Evolutionary conservation across 2,113 vertebrate species (phyloP).

Genomic region (Alces alces): DNA sequence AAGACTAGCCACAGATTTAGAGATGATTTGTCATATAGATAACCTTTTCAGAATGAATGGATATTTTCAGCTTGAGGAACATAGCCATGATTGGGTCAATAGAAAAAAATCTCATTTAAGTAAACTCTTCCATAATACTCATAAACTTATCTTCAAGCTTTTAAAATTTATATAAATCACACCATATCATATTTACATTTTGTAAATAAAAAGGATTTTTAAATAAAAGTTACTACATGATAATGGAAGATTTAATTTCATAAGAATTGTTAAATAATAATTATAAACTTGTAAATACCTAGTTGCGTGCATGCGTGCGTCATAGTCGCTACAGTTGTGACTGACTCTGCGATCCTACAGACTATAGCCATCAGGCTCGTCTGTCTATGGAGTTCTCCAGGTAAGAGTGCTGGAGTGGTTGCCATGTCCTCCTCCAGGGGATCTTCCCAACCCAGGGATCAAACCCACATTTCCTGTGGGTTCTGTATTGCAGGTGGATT

Average conservation of each 20-base stretch:
- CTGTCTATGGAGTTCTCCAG: neutral
- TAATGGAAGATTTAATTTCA: neutral
- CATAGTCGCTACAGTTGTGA: neutral
- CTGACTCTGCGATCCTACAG: neutral
- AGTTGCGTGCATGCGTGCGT: neutral
- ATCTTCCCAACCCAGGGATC: neutral
- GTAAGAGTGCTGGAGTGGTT: neutral
- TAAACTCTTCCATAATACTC: neutral
- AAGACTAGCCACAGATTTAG: neutral
- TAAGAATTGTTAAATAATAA: neutral
- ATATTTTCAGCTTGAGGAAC: neutral
- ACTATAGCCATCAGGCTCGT: neutral
- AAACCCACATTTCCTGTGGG: neutral
- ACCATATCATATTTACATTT: neutral
- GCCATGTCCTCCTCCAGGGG: neutral
- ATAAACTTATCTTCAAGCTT: neutral
- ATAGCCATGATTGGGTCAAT: neutral
- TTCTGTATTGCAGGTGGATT: neutral
- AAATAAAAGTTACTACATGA: neutral
- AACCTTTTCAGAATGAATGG: neutral
- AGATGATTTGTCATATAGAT: neutral
- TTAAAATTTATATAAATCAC: neutral
- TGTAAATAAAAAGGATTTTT: neutral
- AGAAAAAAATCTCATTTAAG: neutral
- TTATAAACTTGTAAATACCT: neutral